Conservation (phyloP, 1,140 invertebrate genomes). For the Solenopsis fugax region DNA sequence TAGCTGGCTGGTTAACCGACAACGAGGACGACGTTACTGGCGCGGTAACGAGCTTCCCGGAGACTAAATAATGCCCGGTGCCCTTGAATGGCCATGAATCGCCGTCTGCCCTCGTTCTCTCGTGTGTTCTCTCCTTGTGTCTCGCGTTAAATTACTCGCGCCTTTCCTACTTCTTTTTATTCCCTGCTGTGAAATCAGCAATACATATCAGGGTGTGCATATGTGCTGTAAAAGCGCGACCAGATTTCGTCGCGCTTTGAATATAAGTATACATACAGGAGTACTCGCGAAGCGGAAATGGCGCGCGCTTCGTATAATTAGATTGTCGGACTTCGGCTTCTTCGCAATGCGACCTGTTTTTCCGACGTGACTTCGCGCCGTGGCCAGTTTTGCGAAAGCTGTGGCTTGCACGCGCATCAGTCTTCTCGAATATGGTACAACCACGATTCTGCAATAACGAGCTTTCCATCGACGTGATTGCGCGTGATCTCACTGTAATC, state of each 20-base stretch:
- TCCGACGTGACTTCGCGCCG: not conserved
- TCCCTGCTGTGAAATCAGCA: slow-evolving; percentile 1
- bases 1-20: slow-evolving; percentile 43
- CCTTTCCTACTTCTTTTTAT: not conserved
- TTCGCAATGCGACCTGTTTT: slow-evolving; percentile 22
- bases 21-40: slow-evolving; percentile 29
- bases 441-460: slow-evolving; percentile 12
- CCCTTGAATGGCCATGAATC: slow-evolving; percentile 48
- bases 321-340: not conserved
- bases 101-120: not conserved
- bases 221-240: not conserved
- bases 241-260: not conserved
- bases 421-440: slow-evolving; percentile 23
- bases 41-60: slow-evolving; percentile 50
- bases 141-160: slow-evolving; percentile 4
- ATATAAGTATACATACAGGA: not conserved
- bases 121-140: not conserved
- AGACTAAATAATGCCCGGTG: slow-evolving; percentile 52
- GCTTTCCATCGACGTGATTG: slow-evolving; percentile 1
- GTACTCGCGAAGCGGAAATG: not conserved
- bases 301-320: slow-evolving; percentile 26
- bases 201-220: not conserved
- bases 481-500: not conserved
- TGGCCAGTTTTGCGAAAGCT: slow-evolving; percentile 20
- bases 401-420: not conserved